Evolutionary conservation across 1,140 invertebrate genomes (phyloP), one percentile per base, ranked within the genome.

Genomic region (Piezodorus guildinii): DNA sequence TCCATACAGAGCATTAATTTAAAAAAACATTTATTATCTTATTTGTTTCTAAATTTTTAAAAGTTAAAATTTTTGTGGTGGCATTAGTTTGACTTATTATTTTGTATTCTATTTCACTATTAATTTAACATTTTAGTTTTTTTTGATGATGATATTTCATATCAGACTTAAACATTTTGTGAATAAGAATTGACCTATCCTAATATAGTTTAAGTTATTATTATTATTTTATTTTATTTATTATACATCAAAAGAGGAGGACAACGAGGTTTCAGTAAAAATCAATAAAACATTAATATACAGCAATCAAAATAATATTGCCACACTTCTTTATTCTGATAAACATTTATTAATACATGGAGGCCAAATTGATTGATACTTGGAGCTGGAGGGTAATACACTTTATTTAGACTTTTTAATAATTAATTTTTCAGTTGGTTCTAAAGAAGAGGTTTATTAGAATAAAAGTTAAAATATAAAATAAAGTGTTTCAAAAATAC

Each of bases 281-380:
- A 23, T 62, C 44, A 12, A 49, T 8, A 49, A 46, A 51, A 25
- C 3, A 19, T 14, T 46, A 27, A 25, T 12, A 49, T 19, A 46
- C n/a, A 19, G 61, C 16, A 19, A 72, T 71, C 69, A 73, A 73
- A 49, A 49, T 10, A 49, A 17, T 14, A 49, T n/a, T 4, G 3
- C 16, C 19, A 49, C 46, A 49, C 16, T 17, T 49, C 3, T 19
- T 19, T 49, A 49, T 19, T 49, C 46, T 49, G 46, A 21, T 19
- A 49, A 49, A 49, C 46, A 49, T 49, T 49, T 49, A 49, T 49
- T 49, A 49, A 49, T n/a, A 49, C 9, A 49, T 69, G 71, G 73
- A 73, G 74, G 73, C 72, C 72, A 74, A 76, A 74, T 73, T 73
- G 72, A 74, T 75, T 77, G 75, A 77, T 77, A 77, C 75, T 77